Evolutionary conservation across 2,888 invertebrate species (phyloP).

Genomic region (Caenorhabditis becei): DNA sequence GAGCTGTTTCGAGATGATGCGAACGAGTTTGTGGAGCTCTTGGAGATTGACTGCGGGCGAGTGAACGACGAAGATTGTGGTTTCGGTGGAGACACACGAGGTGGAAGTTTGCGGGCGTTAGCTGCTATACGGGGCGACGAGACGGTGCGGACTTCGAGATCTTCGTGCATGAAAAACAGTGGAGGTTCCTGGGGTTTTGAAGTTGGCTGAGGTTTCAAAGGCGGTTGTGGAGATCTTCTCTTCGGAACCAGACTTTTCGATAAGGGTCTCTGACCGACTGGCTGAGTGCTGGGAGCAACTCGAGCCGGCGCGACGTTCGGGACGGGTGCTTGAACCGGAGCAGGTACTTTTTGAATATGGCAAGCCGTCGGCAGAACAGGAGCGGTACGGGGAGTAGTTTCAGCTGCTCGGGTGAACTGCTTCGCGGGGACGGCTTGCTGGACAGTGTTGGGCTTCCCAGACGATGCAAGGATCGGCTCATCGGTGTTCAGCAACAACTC

Average conservation of each 20-base stretch:
- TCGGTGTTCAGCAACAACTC: neutral
- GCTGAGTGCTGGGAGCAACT: no score
- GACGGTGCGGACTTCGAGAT: no score
- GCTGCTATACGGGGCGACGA: no score
- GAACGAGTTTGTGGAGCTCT: no score
- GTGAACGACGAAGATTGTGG: neutral
- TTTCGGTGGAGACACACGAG: neutral
- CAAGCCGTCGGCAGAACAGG: no score
- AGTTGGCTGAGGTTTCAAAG: neutral
- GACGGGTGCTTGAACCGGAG: no score
- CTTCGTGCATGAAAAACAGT: no score
- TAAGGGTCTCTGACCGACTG: neutral
- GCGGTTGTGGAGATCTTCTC: neutral
- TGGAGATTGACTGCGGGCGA: neutral
- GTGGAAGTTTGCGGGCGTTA: no score
- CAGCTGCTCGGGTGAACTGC: no score
- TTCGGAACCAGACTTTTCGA: neutral
- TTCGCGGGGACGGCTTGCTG: no score
- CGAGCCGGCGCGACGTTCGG: no score
- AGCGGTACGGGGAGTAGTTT: neutral
- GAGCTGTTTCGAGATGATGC: neutral
- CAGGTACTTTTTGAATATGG: neutral
- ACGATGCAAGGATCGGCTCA: neutral
- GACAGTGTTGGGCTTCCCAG: neutral
- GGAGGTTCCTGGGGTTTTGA: neutral